Base-by-base conservation (phyloP, 1,140 invertebrate genomes). In the Mizuhopecten yessoensis region DNA sequence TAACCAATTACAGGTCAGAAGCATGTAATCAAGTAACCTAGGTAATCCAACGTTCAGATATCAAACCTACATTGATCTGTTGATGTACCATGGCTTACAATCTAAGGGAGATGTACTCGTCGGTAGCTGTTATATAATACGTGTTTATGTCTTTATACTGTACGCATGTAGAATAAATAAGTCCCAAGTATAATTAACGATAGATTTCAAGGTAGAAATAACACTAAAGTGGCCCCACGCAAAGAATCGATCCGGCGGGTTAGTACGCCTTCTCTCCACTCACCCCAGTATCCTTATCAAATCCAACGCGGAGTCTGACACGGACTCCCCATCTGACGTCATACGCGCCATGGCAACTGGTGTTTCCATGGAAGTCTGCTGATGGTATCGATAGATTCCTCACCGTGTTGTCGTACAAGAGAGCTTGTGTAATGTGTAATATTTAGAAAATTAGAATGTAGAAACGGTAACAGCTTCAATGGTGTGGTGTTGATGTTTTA, bases 281-380 rank as follows among this genome's bases (percentile, higher is more conserved):
- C 5, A 13, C 57, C 57, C 9, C n/a, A 9, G 2, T 75, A 75
- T 75, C 57, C 57, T 75, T 75, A 75, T 75, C 57, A 29, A 7
- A 29, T 75, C 57, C 23, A 75, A 29, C 57, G 17, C n/a, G 23
- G n/a, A 75, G 57, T 75, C 57, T 17, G 57, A 75, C 57, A 45
- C 57, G 57, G 57, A 7, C 23, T 75, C 57, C 11, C 29, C 57
- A n/a, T n/a, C 1, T 75, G 57, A 75, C 57, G 57, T 75, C 57
- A 75, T 75, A 75, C 57, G 57, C n/a, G 57, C 57, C 57, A 75
- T 75, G 57, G 57, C 57, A 75, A 75, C 57, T n/a, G 57, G 17
- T 75, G 57, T 75, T 75, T 5, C 57, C 57, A 75, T 75, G 57
- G 57, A n/a, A 75, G 57, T 75, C 57, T 75, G 57, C 57, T n/a